Conservation (phyloP, 2,797 vertebrate genomes). For the Oophaga sylvatica region DNA sequence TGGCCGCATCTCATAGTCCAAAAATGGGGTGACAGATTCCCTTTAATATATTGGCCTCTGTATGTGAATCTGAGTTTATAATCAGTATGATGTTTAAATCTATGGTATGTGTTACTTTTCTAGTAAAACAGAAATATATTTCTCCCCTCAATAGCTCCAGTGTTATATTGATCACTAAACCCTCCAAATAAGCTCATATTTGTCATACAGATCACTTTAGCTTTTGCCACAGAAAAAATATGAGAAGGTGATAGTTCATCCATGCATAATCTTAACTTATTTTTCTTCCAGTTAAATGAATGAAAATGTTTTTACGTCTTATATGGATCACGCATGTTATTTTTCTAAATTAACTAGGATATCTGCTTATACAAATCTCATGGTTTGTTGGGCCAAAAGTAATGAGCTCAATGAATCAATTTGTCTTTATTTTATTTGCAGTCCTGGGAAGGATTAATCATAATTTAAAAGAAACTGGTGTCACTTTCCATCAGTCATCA, state of each 20-base stretch:
- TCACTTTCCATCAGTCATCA: slow-evolving; percentile 36
- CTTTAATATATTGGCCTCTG: too few species aligned
- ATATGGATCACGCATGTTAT: slow-evolving; percentile 45
- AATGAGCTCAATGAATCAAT: slow-evolving; percentile 63
- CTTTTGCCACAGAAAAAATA: slow-evolving; percentile 14
- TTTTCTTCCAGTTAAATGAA: slow-evolving; percentile 25
- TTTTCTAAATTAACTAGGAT: slow-evolving; percentile 61
- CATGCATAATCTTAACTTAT: slow-evolving; percentile 30
- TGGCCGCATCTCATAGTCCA: too few species aligned
- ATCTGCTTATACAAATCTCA: slow-evolving; percentile 63
- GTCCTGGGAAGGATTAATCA: slow-evolving; percentile 62
- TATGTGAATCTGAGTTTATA: too few species aligned
- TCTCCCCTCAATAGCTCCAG: background rate
- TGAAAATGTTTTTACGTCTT: slow-evolving; percentile 40
- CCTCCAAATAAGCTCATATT: background rate
- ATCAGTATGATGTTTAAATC: background rate
- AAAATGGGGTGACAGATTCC: too few species aligned
- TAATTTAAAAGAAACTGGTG: slow-evolving; percentile 61
- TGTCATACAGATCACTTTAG: slow-evolving; percentile 3
- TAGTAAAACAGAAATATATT: background rate
- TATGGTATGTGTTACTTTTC: background rate
- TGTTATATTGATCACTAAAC: background rate
- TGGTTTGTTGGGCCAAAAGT: slow-evolving; percentile 62
- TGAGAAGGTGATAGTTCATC: slow-evolving; percentile 17
- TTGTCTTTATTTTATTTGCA: slow-evolving; percentile 65